These are phyloP conservation scores for Menidia menidia DNA, from an alignment of 2,797 vertebrate genomes.

Conservation along the genomic window DNA sequence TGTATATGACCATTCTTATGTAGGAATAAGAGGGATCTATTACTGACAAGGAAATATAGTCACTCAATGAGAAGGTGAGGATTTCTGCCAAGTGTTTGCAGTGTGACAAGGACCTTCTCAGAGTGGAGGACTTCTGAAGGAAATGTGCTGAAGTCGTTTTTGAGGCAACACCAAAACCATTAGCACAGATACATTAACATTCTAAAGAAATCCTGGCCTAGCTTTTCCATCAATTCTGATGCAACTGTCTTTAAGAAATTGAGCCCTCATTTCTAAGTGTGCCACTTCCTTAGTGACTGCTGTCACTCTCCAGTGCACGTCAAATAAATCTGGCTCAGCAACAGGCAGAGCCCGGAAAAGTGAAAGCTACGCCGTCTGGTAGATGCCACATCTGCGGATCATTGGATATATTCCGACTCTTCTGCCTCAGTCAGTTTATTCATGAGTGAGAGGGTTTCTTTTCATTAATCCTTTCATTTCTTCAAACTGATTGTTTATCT, in stretches of 20 bases:
- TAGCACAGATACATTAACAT: constrained; percentile 3
- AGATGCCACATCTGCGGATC: not conserved
- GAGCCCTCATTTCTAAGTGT: constrained; percentile 69
- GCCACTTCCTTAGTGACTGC: constrained; percentile 74
- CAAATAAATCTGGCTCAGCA: constrained; percentile 34
- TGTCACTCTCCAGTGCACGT: constrained; percentile 43
- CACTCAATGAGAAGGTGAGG: not conserved
- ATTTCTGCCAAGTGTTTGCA: not conserved
- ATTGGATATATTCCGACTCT: too few relatives aligned
- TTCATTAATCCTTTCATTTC: not conserved
- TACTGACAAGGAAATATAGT: not conserved
- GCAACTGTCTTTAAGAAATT: constrained; percentile 58
- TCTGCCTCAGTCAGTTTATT: not conserved
- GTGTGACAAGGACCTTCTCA: not conserved
- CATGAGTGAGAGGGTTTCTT: not conserved
- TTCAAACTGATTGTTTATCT: too few relatives aligned
- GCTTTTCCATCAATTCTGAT: constrained; percentile 21
- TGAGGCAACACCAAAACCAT: not conserved
- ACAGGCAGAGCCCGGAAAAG: constrained; percentile 14
- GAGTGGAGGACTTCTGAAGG: not conserved
- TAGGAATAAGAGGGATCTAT: not conserved
- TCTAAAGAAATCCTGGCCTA: not conserved
- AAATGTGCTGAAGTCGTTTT: not conserved
- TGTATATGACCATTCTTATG: not conserved
- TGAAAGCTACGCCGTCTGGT: constrained; percentile 26